These are phyloP conservation scores for Tolmerus cingulatus DNA, from an alignment of 2,888 invertebrate species.

Conservation along the genomic window DNA sequence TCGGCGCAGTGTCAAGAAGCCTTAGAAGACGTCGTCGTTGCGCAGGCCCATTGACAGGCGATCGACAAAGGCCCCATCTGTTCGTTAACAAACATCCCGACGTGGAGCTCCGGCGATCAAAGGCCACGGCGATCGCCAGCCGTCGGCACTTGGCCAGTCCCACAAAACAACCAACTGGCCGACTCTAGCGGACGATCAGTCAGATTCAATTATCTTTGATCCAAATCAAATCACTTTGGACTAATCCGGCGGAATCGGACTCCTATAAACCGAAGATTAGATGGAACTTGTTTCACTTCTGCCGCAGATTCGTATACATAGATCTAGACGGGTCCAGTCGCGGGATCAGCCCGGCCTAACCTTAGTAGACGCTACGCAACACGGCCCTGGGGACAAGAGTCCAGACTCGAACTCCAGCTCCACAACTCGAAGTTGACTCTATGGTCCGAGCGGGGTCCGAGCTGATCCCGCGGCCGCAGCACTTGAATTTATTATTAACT, in stretches of 20 bases:
- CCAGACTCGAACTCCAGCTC: neutral
- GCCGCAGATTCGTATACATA: neutral
- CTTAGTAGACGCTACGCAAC: neutral
- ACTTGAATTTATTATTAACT: conserved; percentile 25
- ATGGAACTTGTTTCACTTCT: conserved; percentile 15
- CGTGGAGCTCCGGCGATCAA: neutral
- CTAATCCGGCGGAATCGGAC: conserved; percentile 43
- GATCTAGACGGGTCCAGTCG: neutral
- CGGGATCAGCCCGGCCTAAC: neutral
- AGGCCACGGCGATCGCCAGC: conserved; percentile 16
- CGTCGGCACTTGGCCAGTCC: conserved; percentile 37
- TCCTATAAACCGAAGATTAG: conserved; percentile 38
- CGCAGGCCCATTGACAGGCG: conserved; percentile 12
- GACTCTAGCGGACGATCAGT: conserved; percentile 33
- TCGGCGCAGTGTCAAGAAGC: conserved; percentile 37
- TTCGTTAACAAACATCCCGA: conserved; percentile 1
- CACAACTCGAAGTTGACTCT: neutral
- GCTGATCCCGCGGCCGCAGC: neutral
- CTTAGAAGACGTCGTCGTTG: conserved; percentile 13
- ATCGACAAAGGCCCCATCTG: conserved; percentile 31
- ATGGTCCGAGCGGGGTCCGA: neutral
- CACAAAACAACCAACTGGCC: conserved; percentile 44
- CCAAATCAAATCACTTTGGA: conserved; percentile 49
- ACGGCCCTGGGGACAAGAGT: neutral
- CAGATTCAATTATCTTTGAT: conserved; percentile 48